Percentiles rank a stretch among this genome's conserved stretches.
phyloP scores from a whole-genome alignment of 1,140 invertebrate genomes.

The Trichomalopsis sarcophagae region DNA sequence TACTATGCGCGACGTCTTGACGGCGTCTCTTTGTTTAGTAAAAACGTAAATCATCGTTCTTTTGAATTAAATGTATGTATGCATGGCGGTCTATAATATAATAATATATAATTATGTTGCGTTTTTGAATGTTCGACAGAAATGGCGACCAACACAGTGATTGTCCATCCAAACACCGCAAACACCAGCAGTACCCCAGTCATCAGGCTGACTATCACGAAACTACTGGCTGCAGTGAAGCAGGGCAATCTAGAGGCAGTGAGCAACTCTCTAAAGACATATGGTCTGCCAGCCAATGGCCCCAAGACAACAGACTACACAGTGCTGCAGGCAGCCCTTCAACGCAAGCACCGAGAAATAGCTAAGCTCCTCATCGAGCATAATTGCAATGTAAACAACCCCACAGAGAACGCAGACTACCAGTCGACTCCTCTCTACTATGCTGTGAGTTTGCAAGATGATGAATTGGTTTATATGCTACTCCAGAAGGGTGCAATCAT shows the following conservation, averaged over 20 bases:
- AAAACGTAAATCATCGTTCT: no score
- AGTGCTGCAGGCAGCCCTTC: neutral
- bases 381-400: neutral
- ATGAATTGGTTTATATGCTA: neutral
- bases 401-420: neutral
- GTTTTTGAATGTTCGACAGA: neutral
- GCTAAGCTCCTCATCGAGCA: neutral
- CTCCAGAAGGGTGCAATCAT: neutral
- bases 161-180: neutral
- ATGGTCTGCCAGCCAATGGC: neutral
- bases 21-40: no score
- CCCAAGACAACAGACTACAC: neutral
- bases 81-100: no score
- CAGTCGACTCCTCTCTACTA: neutral
- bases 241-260: neutral
- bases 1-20: no score
- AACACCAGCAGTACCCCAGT: neutral
- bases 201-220: neutral
- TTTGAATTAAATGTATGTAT: no score
- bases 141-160: neutral
- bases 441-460: neutral
- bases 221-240: neutral
- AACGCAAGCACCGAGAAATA: neutral
- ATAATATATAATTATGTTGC: no score
- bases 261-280: neutral